Evolutionary conservation across 2,888 invertebrate genomes (phyloP).

Genomic region (Hirtodrosophila confusa): DNA sequence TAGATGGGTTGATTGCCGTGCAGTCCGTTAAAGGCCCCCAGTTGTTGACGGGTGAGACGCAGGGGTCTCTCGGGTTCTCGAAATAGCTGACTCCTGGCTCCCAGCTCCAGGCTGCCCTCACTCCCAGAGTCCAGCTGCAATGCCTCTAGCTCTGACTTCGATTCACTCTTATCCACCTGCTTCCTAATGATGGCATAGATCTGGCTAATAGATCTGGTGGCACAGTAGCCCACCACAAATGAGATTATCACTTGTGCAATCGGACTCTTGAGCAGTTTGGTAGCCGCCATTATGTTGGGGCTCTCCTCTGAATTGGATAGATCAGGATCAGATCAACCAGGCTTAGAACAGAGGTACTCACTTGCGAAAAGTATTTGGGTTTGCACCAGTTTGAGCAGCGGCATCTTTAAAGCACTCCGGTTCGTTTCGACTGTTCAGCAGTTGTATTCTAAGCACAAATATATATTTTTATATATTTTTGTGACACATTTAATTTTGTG

Average conservation of each 20-base stretch:
- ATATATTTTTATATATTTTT: neutral
- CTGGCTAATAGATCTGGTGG: slow-evolving; percentile 39
- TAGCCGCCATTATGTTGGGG: slow-evolving; percentile 22
- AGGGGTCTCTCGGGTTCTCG: neutral
- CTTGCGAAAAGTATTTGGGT: slow-evolving; percentile 30
- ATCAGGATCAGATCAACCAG: no score
- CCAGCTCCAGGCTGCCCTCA: neutral
- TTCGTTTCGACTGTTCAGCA: neutral
- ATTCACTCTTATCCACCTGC: neutral
- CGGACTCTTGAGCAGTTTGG: slow-evolving; percentile 40
- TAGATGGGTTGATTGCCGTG: slow-evolving; percentile 47
- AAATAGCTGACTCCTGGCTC: neutral
- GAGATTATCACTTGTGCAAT: slow-evolving; percentile 54
- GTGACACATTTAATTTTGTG: slow-evolving; percentile 30
- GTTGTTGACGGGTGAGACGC: slow-evolving; percentile 36
- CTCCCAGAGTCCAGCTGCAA: neutral
- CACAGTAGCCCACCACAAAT: slow-evolving; percentile 63
- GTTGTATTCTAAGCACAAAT: slow-evolving; percentile 4
- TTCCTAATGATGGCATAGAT: slow-evolving; percentile 17
- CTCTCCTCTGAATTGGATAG: neutral
- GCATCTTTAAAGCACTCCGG: slow-evolving; percentile 17
- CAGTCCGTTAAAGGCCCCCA: slow-evolving; percentile 44
- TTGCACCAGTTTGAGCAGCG: slow-evolving; percentile 17
- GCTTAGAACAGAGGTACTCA: slow-evolving; percentile 7
- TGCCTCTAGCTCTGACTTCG: neutral